phyloP scores from a whole-genome alignment of 2,888 invertebrate genomes.

The Caenorhabditis wallacei region DNA sequence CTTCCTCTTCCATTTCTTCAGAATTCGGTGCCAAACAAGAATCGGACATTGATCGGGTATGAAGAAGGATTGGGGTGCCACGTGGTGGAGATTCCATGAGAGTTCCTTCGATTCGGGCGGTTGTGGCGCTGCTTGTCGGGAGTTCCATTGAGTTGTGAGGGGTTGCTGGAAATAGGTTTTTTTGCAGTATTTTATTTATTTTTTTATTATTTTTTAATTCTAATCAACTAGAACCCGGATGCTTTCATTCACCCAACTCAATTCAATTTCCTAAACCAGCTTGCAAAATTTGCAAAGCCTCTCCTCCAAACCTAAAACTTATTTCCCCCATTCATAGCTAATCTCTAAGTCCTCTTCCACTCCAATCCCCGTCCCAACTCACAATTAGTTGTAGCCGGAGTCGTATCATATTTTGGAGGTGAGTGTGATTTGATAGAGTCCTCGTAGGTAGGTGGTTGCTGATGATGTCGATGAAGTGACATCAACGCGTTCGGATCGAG shows the following conservation, averaged over 20 bases:
- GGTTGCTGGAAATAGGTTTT: conserved; percentile 34
- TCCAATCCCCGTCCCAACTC: conserved; percentile 7
- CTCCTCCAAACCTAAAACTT: neutral
- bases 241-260: neutral
- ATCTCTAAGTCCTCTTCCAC: neutral
- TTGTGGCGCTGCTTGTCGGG: conserved; percentile 51
- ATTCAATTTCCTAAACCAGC: no score
- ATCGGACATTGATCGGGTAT: conserved; percentile 53
- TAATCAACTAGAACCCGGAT: no score
- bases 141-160: conserved; percentile 57
- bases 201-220: neutral
- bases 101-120: conserved; percentile 54
- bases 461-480: conserved; percentile 38
- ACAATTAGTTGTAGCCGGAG: conserved; percentile 60
- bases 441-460: conserved; percentile 60
- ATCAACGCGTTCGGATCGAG: conserved; percentile 55
- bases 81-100: conserved; percentile 40
- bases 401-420: conserved; percentile 59
- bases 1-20: neutral
- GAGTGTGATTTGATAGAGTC: conserved; percentile 56
- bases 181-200: neutral
- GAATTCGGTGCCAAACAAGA: conserved; percentile 29
- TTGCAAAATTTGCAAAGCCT: no score
- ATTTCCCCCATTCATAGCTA: neutral
- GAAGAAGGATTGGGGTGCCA: conserved; percentile 24